Evolutionary conservation across 1,140 invertebrate genomes (phyloP), one percentile per base, ranked within the genome.

Genomic region (Ceratina calcarata): DNA sequence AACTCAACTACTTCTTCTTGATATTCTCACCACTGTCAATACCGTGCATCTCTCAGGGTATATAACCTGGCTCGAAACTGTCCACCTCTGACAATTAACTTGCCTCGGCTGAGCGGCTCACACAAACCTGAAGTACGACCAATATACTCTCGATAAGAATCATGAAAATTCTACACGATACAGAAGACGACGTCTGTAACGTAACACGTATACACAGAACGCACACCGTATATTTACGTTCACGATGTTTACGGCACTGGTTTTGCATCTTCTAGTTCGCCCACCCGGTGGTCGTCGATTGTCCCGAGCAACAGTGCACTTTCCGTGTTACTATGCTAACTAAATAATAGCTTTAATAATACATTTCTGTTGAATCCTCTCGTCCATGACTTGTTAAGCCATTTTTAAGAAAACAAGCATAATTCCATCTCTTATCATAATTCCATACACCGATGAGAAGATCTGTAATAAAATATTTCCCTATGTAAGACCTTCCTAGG

Each of bases 181-280:
- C 37, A 74, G 78, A 49, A 79, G 78, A 67, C 71, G 78, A 67
- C 71, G 78, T 79, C 78, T 74, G 78, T 79, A 79, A 79, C 77
- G 78, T 82, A 83, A 85, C 83, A 83, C 76, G 83, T 80, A 85
- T 75, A 81, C 78, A 84, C 73, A 58, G 64, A 81, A 68, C 70
- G 71, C 55, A 67, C 55, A 70, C 70, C 66, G 67, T 83, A 45
- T 82, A 86, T 80, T 86, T 86, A 86, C 74, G 64, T 75, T 74
- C 84, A 75, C 86, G 73, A 78, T 88, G 86, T 89, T 89, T 87
- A 88, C 85, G 79, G 76, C 86, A 85, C 83, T 81, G 86, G 55
- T 64, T 20, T 24, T 61, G 60, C 61, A 24, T 60, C 45, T 70
- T 61, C 60, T 81, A 82, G 78, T 81, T 51, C 24, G 75, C n/a